Conservation (phyloP, 2,113 vertebrate genomes). For the Apteryx mantelli region DNA sequence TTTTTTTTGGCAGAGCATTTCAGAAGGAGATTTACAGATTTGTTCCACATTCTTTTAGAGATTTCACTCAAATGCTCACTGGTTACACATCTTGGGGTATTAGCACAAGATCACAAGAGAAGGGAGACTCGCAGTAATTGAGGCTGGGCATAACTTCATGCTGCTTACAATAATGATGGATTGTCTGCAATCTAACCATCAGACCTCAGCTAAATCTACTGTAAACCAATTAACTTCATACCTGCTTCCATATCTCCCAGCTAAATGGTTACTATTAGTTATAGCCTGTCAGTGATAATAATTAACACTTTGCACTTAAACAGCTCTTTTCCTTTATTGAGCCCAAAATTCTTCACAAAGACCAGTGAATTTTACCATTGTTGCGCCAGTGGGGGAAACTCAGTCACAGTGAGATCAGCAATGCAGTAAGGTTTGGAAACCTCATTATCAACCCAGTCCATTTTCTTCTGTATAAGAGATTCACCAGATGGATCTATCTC, state of each 20-base stretch:
- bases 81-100: background rate
- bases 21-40: constrained; percentile 42
- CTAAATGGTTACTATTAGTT: constrained; percentile 55
- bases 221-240: constrained; percentile 59
- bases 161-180: constrained; percentile 61
- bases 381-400: background rate
- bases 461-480: background rate
- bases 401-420: background rate
- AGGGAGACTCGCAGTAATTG: background rate
- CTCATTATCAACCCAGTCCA: background rate
- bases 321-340: background rate
- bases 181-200: constrained; percentile 37
- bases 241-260: constrained; percentile 27
- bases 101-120: constrained; percentile 8
- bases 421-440: background rate
- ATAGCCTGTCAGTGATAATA: constrained; percentile 5
- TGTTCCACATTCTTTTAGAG: constrained; percentile 46
- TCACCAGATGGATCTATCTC: background rate
- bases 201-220: constrained; percentile 62
- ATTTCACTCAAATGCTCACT: constrained; percentile 29
- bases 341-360: background rate
- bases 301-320: constrained; percentile 19
- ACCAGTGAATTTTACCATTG: background rate
- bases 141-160: constrained; percentile 17
- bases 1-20: constrained; percentile 5